Base-by-base conservation (phyloP, 35 echinoderm and acorn worm species). In the Apostichopus parvimensis region DNA sequence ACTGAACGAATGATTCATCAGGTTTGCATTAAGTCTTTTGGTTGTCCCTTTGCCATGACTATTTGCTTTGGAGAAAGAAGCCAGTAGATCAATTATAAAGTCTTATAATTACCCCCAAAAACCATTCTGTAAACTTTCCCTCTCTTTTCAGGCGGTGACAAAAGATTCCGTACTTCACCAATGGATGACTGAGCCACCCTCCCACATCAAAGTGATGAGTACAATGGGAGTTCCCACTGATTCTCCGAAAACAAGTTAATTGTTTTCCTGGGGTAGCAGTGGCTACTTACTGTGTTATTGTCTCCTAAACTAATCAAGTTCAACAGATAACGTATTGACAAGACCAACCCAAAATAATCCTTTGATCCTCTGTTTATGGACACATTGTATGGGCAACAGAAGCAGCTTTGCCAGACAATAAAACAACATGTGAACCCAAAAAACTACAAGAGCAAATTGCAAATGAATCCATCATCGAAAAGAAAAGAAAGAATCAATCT, bases 191-290 rank as follows among this genome's bases (percentile, higher is more conserved):
- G 17, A n/a, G 71, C 71, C 71, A 18, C 71, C 6, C n/a, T 61
- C 12, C 58, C 58, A 61, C 71, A 18, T 75, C 71, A 75, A 18
- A 18, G 71, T 7, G 6, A 6, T 20, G 71, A 68, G 11, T 18
- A 68, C 64, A 68, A 68, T 68, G 18, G 3, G 18, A 68, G 34
- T 45, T 75, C 71, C 71, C 71, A 84, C 56, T 22, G 7, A 58
- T 84, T 84, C 81, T 58, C 6, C n/a, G 81, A 84, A 84, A 84
- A 84, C 56, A 84, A 59, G 81, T 58, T 59, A 84, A 59, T 84
- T 59, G 15, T 11, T 8, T 84, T 84, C 81, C 28, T 58, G 56
- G 71, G 71, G 81, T 84, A 57, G 55, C 25, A n/a, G 17, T 58
- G 81, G 24, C 81, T 15, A 58, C 53, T 84, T 17, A 59, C 81